Conservation (phyloP, 92 coral and sea anemone species). For the Phymanthus crucifer region DNA sequence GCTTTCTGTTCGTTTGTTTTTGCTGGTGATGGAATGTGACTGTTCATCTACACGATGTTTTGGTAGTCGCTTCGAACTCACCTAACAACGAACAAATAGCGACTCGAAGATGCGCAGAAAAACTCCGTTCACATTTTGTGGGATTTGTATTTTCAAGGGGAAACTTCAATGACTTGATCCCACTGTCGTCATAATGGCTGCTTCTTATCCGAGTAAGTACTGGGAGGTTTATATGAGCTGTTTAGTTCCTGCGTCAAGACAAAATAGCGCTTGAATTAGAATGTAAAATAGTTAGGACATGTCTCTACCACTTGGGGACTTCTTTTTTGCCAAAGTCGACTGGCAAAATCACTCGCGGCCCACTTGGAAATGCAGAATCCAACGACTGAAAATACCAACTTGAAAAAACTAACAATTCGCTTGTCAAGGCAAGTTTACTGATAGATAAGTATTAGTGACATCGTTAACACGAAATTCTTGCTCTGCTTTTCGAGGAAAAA, state of each 20-base stretch:
- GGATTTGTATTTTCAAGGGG: neutral
- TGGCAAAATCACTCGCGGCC: too few species aligned
- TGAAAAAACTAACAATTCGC: constrained; percentile 1
- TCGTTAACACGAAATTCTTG: constrained; percentile 1
- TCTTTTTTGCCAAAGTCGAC: too few species aligned
- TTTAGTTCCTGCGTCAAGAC: neutral
- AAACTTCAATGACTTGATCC: constrained; percentile 23
- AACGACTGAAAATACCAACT: neutral
- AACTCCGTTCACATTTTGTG: neutral
- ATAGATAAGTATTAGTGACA: constrained; percentile 1
- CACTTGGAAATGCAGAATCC: too few species aligned
- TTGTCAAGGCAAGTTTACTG: constrained; percentile 17
- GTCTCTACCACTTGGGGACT: neutral
- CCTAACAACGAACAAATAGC: neutral
- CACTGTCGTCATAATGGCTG: constrained; percentile 11
- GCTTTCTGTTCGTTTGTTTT: neutral
- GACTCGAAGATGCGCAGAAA: neutral
- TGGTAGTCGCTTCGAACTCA: neutral
- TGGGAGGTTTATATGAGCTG: constrained; percentile 1
- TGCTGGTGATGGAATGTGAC: constrained; percentile 5
- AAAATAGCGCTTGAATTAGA: neutral
- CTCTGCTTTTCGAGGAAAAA: neutral
- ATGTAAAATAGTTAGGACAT: neutral
- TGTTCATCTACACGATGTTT: constrained; percentile 4
- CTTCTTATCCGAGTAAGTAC: constrained; percentile 38